phyloP scores from a whole-genome alignment of 2,888 invertebrate species.

The Junonia oenone region DNA sequence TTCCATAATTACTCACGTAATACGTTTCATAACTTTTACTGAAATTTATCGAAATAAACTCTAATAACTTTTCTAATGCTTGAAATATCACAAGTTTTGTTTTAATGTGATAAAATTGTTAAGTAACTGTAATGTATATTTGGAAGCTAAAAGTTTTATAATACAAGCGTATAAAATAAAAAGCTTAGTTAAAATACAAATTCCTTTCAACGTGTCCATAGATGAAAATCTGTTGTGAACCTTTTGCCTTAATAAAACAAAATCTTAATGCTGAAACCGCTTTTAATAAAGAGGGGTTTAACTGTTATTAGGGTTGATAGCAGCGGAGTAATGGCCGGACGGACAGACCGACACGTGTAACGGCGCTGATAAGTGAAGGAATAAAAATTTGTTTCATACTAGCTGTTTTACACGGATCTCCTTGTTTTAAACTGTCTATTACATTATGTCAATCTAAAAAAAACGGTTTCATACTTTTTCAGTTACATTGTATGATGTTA shows the following conservation, averaged over 20 bases:
- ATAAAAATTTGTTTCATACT: conserved; percentile 7
- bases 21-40: too few relatives aligned
- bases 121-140: too few relatives aligned
- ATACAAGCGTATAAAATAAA: not conserved
- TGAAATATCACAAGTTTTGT: too few relatives aligned
- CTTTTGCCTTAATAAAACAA: conserved; percentile 22
- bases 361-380: conserved; percentile 22
- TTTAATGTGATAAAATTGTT: too few relatives aligned
- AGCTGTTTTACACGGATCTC: not conserved
- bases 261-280: conserved; percentile 24
- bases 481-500: not conserved
- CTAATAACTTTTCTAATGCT: too few relatives aligned
- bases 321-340: conserved; percentile 21
- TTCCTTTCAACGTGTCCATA: not conserved
- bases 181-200: not conserved
- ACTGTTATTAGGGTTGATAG: conserved; percentile 27
- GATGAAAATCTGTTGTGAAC: conserved; percentile 9
- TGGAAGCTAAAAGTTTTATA: too few relatives aligned
- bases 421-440: not conserved
- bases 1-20: too few relatives aligned
- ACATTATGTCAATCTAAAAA: not conserved
- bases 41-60: too few relatives aligned
- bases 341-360: conserved; percentile 25
- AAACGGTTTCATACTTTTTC: not conserved
- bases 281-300: conserved; percentile 29